Evolutionary conservation across 2,888 invertebrate genomes (phyloP), one percentile per base, ranked within the genome.

Genomic region (Eupithecia pulchellata): DNA sequence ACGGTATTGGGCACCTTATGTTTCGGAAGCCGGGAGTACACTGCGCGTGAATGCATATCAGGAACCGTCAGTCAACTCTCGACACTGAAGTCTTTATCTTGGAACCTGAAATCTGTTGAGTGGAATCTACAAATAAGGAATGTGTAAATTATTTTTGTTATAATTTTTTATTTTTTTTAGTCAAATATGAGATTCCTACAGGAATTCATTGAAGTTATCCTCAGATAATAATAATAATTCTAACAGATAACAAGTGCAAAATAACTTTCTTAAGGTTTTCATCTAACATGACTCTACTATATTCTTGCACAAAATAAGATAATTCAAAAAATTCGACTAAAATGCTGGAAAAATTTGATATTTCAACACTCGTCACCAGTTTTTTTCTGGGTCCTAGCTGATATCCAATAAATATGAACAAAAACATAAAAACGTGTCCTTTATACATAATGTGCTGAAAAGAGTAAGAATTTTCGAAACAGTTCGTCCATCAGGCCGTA

Each of bases 41-140:
- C 93, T 93, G 91, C 84, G 86, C 80, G 89, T 89, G 86, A 89
- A 91, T 90, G 91, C 91, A 92, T 89, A 89, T 91, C 90, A 47
- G n/a, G 8, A 47, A 47, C n/a, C 20, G 9, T 20, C 42, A 88
- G 86, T 84, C 77, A 79, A 82, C 81, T 86, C 85, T 84, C 83
- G 85, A 83, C 86, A 86, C 82, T 83, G 81, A 81, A 84, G 79
- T 84, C 83, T 87, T 87, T 87, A 86, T 82, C 52, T 4, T 75
- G 87, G 79, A 90, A 86, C 88, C 77, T 27, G 80, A 79, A 86
- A 85, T 78, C 76, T 68, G 75, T 88, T 76, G 91, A 91, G 90
- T 75, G 74, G 84, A 75, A 75, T 13, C 5, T n/a, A n/a, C n/a
- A n/a, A 30, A 30, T 30, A 11, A 17, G 58, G 9, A 57, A 57